Percentiles rank a stretch among this genome's conserved stretches.
These are phyloP conservation scores for Synodontis membranacea DNA, from an alignment of 2,113 vertebrate species.

Conservation along the genomic window DNA sequence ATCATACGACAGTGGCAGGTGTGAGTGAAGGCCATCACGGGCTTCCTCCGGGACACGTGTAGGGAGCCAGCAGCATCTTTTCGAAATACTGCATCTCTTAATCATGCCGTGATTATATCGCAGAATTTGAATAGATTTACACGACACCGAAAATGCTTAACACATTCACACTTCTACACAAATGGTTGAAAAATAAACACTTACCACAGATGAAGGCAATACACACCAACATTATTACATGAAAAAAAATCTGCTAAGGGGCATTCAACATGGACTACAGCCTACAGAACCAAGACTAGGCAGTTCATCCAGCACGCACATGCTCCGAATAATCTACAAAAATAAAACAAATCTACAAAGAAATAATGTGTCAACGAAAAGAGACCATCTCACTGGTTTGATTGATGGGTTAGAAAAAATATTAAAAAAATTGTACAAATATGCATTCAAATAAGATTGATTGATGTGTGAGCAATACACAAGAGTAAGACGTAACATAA, in stretches of 20 bases:
- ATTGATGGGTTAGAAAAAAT: constrained; percentile 59
- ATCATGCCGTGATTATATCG: not conserved
- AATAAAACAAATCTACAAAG: constrained; percentile 61
- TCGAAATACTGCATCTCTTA: not conserved
- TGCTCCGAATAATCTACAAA: constrained; percentile 65
- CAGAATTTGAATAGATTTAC: not conserved
- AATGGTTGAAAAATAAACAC: constrained; percentile 50
- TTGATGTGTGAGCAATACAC: constrained; percentile 59
- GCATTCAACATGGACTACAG: constrained; percentile 52
- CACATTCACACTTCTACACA: not conserved
- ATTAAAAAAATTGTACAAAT: constrained; percentile 20
- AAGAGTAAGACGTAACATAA: not conserved
- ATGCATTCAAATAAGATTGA: constrained; percentile 3
- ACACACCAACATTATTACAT: constrained; percentile 50
- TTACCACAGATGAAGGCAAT: constrained; percentile 63
- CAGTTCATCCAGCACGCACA: constrained; percentile 90
- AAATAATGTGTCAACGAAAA: constrained; percentile 51
- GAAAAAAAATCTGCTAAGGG: constrained; percentile 35
- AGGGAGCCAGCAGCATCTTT: not conserved
- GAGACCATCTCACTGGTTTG: constrained; percentile 41
- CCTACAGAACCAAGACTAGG: constrained; percentile 72
- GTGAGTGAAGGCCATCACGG: no score
- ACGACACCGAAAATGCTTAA: constrained; percentile 34
- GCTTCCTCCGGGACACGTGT: not conserved
- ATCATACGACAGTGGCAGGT: not conserved